Conservation (phyloP, 2,797 vertebrate genomes). For the Synanceia verrucosa region DNA sequence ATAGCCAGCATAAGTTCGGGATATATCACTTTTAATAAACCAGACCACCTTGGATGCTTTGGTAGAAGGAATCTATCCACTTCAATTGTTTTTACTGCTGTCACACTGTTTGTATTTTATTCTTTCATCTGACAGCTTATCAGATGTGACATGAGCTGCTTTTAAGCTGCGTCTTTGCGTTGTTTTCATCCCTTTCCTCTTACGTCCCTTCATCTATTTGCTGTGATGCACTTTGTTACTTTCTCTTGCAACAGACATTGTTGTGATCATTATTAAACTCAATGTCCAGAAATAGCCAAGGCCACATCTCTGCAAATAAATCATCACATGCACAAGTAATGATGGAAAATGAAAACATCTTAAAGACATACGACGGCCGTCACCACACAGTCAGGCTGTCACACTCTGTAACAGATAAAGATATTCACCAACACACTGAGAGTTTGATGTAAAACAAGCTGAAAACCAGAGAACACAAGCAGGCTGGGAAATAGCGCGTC, state of each 20-base stretch:
- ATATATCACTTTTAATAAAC: slow-evolving; percentile 59
- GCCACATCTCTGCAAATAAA: not conserved
- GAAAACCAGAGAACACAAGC: slow-evolving; percentile 24
- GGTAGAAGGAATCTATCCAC: slow-evolving; percentile 33
- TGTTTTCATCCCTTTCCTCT: slow-evolving; percentile 24
- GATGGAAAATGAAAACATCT: slow-evolving; percentile 4
- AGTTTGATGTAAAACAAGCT: slow-evolving; percentile 22
- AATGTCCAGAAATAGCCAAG: not conserved
- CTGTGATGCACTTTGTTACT: slow-evolving; percentile 19
- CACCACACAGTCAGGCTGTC: slow-evolving; percentile 31
- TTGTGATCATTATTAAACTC: not conserved
- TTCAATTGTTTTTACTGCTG: slow-evolving; percentile 16
- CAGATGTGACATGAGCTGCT: slow-evolving; percentile 20
- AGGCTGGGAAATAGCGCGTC: slow-evolving; percentile 1
- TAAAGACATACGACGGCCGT: slow-evolving; percentile 8
- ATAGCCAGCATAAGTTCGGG: slow-evolving; percentile 42
- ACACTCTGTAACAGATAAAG: slow-evolving; percentile 33
- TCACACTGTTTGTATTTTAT: slow-evolving; percentile 25
- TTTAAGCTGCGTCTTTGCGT: slow-evolving; percentile 24
- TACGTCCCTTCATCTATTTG: slow-evolving; percentile 15
- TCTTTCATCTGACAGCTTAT: slow-evolving; percentile 41
- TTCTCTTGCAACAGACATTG: slow-evolving; percentile 14
- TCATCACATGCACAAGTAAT: not conserved
- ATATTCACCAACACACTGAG: slow-evolving; percentile 17
- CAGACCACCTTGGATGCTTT: slow-evolving; percentile 49